These are phyloP conservation scores for Brachionichthys hirsutus DNA, from an alignment of 2,113 vertebrate species.

Conservation along the genomic window DNA sequence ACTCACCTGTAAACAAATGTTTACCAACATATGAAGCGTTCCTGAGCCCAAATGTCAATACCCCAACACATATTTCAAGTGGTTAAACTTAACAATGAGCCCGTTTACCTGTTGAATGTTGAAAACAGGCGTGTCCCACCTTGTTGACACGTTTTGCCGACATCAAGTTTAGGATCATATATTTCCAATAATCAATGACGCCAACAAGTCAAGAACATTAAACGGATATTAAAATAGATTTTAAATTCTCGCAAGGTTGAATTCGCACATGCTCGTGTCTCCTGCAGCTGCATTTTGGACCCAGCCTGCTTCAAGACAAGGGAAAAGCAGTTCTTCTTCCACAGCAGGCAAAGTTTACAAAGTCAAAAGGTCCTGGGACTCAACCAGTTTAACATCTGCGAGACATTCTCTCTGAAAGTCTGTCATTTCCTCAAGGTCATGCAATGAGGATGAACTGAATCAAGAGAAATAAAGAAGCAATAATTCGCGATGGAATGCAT, in stretches of 20 bases:
- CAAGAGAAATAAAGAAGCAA: background rate
- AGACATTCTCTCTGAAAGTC: conserved; percentile 14
- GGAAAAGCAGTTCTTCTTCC: too few relatives aligned
- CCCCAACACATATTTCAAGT: too few relatives aligned
- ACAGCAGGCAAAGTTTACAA: too few relatives aligned
- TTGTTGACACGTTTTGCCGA: too few relatives aligned
- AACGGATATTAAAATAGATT: conserved; percentile 46
- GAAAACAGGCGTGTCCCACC: too few relatives aligned
- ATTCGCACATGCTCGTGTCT: conserved; percentile 53
- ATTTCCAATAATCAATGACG: too few relatives aligned
- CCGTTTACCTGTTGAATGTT: too few relatives aligned
- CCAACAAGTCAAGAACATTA: conserved; percentile 25
- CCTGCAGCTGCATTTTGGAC: conserved; percentile 40
- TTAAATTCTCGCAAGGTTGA: conserved; percentile 45
- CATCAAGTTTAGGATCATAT: too few relatives aligned
- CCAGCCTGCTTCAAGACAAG: conserved; percentile 18
- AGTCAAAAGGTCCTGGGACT: conserved; percentile 32
- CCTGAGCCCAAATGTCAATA: too few relatives aligned
- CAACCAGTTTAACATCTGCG: background rate
- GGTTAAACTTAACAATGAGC: too few relatives aligned
- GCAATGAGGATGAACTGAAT: conserved; percentile 7
- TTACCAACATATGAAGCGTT: too few relatives aligned
- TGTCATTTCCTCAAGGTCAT: conserved; percentile 11
- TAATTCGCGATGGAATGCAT: background rate
- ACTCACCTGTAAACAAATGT: too few relatives aligned